Base-by-base conservation (phyloP, 1,140 invertebrate species). In the Drosophila punjabiensis region DNA sequence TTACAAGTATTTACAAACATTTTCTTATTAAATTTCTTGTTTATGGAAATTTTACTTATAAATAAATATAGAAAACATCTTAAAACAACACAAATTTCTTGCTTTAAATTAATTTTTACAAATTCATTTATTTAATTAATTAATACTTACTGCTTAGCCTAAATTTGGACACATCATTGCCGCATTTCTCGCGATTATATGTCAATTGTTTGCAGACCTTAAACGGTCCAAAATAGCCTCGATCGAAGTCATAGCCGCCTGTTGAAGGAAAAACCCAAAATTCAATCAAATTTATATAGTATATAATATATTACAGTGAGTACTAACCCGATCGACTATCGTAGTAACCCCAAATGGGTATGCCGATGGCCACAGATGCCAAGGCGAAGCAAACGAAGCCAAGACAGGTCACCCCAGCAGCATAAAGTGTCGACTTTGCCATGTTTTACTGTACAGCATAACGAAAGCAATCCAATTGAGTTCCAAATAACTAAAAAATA, bases 191-290 rank as follows among this genome's bases (percentile, higher is more conserved):
- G 73, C 96, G 94, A 93, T 96, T 96, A 94, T 97, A 97, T 14
- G 96, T 94, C 69, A 97, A 93, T 80, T 96, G 94, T 93, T 97
- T 97, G 94, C 97, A 98, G 56, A 96, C 95, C 77, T 95, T 96
- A 96, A 97, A 98, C 87, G 96, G 97, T 74, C 97, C 96, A 92
- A 97, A 98, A 93, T 97, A 97, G 52, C 97, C 97, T 71, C 94
- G 94, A 92, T 97, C 97, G 37, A 78, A 83, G 65, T 92, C 92
- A 76, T 91, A 93, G 71, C 93, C 93, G 74, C 82, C 85, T 92
- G 64, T 39, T 5, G 16, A 37, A 55, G 4, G 10, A 10, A 16
- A 8, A 39, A 47, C 2, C 8, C 8, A 7, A 56, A 30, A 7
- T 24, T 95, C 18, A 33, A 20, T 24, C 93, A 30, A 94, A 94